Evolutionary conservation across 2,888 invertebrate species (phyloP).

Genomic region (Phorcus lineatus): DNA sequence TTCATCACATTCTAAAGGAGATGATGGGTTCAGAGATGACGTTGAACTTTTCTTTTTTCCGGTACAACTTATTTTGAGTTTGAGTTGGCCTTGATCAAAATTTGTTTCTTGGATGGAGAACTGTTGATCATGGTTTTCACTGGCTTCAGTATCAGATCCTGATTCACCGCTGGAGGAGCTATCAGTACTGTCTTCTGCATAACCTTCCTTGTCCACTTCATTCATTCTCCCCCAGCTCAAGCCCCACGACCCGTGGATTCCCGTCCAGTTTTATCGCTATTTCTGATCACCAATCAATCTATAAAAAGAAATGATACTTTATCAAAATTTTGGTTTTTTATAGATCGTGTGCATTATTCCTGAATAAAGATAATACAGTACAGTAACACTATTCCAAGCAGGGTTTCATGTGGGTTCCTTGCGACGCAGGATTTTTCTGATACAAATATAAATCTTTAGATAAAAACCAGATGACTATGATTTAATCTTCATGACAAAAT

Average conservation of each 20-base stretch:
- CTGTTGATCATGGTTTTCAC: slow-evolving; percentile 26
- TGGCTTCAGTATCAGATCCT: slow-evolving; percentile 32
- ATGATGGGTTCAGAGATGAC: slow-evolving; percentile 3
- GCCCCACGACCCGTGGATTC: slow-evolving; percentile 16
- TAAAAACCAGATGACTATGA: too few relatives aligned
- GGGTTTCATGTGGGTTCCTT: too few relatives aligned
- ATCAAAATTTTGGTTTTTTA: too few relatives aligned
- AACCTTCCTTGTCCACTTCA: slow-evolving; percentile 33
- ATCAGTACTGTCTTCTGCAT: slow-evolving; percentile 30
- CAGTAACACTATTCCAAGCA: too few relatives aligned
- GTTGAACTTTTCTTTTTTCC: slow-evolving; percentile 20
- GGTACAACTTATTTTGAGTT: slow-evolving; percentile 29
- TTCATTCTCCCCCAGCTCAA: slow-evolving; percentile 31
- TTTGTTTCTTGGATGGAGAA: slow-evolving; percentile 34
- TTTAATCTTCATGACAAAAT: too few relatives aligned
- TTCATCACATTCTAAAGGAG: not conserved
- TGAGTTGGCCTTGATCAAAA: slow-evolving; percentile 31
- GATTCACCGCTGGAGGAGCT: slow-evolving; percentile 30
- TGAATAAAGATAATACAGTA: too few relatives aligned
- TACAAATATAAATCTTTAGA: too few relatives aligned
- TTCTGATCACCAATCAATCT: not conserved
- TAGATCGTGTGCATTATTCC: too few relatives aligned
- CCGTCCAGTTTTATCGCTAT: slow-evolving; percentile 2
- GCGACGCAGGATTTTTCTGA: too few relatives aligned
- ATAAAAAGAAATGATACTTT: slow-evolving; percentile 11